phyloP scores from a whole-genome alignment of 1,140 invertebrate species.

The Hetaerina americana region DNA sequence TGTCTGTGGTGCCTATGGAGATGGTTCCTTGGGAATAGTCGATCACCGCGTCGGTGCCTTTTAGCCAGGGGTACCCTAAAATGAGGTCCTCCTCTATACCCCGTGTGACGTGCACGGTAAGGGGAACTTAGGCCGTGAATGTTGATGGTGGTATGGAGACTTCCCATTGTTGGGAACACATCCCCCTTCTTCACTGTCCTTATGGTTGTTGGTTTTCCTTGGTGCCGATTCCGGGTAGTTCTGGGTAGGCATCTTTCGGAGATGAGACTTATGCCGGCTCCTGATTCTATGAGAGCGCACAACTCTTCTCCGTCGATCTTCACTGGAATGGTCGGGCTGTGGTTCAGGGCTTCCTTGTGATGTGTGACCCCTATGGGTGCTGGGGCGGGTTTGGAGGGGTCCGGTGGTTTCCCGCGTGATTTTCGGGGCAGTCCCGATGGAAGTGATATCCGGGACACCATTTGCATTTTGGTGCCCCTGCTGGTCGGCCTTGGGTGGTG shows the following conservation, averaged over 20 bases:
- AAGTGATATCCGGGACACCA: slow-evolving; percentile 18
- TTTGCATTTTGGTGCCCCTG: slow-evolving; percentile 10
- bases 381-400: neutral
- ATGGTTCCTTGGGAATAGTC: neutral
- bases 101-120: neutral
- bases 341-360: neutral
- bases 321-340: neutral
- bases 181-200: neutral
- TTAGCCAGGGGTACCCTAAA: neutral
- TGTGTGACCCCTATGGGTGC: neutral
- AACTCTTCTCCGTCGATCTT: neutral
- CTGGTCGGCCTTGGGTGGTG: neutral
- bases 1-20: neutral
- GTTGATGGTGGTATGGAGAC: neutral
- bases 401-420: neutral
- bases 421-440: slow-evolving; percentile 15
- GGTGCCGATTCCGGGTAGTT: neutral
- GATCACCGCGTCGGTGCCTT: neutral
- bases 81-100: neutral
- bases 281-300: neutral
- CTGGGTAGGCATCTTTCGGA: neutral
- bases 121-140: neutral
- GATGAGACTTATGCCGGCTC: neutral
- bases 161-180: neutral
- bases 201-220: neutral